Percentiles rank a stretch among this genome's conserved stretches.
Conservation (phyloP, 2,888 invertebrate genomes). For the Aporophyla nigra region DNA sequence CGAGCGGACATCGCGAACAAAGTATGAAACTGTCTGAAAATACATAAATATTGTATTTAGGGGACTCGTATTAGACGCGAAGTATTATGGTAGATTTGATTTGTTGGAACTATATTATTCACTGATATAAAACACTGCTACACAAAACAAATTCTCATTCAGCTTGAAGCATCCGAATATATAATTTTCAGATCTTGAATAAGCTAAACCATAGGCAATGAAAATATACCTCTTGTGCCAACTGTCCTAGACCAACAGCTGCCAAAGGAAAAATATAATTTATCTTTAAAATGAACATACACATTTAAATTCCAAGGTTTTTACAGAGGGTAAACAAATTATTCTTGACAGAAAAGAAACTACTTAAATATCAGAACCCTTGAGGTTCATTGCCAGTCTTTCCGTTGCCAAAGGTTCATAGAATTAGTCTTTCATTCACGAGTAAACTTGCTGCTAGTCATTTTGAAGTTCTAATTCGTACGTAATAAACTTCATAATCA, state of each 20-base stretch:
- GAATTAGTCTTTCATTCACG: not conserved
- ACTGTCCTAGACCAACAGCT: constrained; percentile 56
- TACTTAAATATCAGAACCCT: not conserved
- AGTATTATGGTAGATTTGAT: constrained; percentile 70
- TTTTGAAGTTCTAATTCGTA: not conserved
- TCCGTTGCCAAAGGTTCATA: not conserved
- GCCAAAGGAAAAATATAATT: constrained; percentile 52
- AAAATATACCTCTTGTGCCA: constrained; percentile 48
- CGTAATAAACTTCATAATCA: too few relatives aligned
- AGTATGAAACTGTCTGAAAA: constrained; percentile 89
- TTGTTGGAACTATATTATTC: constrained; percentile 63
- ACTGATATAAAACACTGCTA: constrained; percentile 36
- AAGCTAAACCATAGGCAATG: constrained; percentile 15
- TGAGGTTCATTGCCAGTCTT: constrained; percentile 19
- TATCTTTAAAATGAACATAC: constrained; percentile 36
- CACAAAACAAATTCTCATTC: constrained; percentile 19
- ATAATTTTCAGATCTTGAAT: constrained; percentile 3
- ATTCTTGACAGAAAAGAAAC: constrained; percentile 16
- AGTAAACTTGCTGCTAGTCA: not conserved
- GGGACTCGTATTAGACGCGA: constrained; percentile 73
- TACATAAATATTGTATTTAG: constrained; percentile 90
- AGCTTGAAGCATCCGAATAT: not conserved
- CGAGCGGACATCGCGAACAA: constrained; percentile 85
- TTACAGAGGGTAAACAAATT: constrained; percentile 13
- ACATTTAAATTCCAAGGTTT: constrained; percentile 41